Conservation (phyloP, 2,113 vertebrate genomes). For the Scatophagus argus region DNA sequence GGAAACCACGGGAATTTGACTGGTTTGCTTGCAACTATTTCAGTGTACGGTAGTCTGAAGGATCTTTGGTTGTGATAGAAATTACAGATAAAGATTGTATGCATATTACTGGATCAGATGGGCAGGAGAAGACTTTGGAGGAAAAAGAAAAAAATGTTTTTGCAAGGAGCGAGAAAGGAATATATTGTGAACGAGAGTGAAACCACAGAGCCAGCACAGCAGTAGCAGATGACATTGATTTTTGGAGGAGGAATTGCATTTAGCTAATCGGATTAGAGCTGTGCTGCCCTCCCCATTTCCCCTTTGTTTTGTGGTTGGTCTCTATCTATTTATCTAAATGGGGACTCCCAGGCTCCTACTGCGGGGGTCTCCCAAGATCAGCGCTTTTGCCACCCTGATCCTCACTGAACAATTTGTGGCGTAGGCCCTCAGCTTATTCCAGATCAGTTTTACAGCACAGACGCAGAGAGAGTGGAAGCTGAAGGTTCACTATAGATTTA, state of each 20-base stretch:
- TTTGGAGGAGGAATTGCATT: constrained; percentile 81
- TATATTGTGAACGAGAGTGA: constrained; percentile 28
- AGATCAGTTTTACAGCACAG: constrained; percentile 12
- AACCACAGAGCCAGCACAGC: constrained; percentile 36
- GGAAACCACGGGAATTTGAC: background rate
- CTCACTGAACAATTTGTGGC: constrained; percentile 28
- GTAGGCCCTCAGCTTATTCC: constrained; percentile 31
- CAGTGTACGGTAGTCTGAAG: background rate
- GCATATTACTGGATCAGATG: background rate
- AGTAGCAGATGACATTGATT: constrained; percentile 82
- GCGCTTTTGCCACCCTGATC: constrained; percentile 11
- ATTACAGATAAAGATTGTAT: constrained; percentile 22
- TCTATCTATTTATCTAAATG: constrained; percentile 81
- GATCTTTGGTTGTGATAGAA: constrained; percentile 11
- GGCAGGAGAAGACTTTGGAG: constrained; percentile 12
- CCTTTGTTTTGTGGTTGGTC: constrained; percentile 80
- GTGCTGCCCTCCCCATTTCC: constrained; percentile 72
- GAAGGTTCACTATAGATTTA: background rate
- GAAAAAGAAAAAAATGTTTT: constrained; percentile 51
- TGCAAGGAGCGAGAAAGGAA: constrained; percentile 37
- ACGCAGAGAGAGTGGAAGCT: background rate
- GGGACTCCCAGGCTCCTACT: constrained; percentile 67
- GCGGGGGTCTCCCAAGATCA: constrained; percentile 57
- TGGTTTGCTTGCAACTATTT: background rate
- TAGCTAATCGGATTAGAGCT: constrained; percentile 83